Percentiles rank a stretch among this genome's conserved stretches.
phyloP scores from a whole-genome alignment of 2,797 vertebrate genomes.

The Poecilia wingei region DNA sequence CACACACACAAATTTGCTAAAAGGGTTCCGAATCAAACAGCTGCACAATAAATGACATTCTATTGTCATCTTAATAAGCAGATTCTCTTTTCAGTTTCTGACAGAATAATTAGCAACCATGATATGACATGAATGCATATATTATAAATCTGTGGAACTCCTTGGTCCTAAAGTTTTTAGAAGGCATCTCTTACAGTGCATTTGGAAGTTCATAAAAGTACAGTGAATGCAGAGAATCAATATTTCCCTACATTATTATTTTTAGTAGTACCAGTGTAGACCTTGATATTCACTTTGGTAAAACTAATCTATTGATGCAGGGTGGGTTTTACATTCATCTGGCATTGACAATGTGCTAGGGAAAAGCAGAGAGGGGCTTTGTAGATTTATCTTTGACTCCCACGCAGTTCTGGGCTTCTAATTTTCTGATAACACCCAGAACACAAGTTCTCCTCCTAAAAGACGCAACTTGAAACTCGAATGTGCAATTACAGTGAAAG shows the following conservation, averaged over 20 bases:
- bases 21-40: slow-evolving; percentile 33
- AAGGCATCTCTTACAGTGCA: slow-evolving; percentile 12
- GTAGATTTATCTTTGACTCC: slow-evolving; percentile 80
- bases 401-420: slow-evolving; percentile 79
- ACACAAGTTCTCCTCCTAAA: slow-evolving; percentile 69
- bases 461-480: slow-evolving; percentile 76
- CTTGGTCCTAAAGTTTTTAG: slow-evolving; percentile 31
- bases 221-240: slow-evolving; percentile 26
- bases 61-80: slow-evolving; percentile 42
- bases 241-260: neutral
- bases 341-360: slow-evolving; percentile 72
- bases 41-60: slow-evolving; percentile 12
- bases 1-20: slow-evolving; percentile 7
- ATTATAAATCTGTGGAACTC: slow-evolving; percentile 37
- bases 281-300: slow-evolving; percentile 56
- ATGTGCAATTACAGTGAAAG: slow-evolving; percentile 77
- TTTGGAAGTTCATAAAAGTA: slow-evolving; percentile 45
- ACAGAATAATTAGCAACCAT: slow-evolving; percentile 54
- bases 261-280: slow-evolving; percentile 32
- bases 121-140: slow-evolving; percentile 42
- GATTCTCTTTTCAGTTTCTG: slow-evolving; percentile 32
- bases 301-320: slow-evolving; percentile 75
- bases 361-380: slow-evolving; percentile 67
- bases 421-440: slow-evolving; percentile 85
- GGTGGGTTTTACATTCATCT: slow-evolving; percentile 77